Conservation (phyloP, 2,888 invertebrate genomes). For the Drosophila quinaria region DNA sequence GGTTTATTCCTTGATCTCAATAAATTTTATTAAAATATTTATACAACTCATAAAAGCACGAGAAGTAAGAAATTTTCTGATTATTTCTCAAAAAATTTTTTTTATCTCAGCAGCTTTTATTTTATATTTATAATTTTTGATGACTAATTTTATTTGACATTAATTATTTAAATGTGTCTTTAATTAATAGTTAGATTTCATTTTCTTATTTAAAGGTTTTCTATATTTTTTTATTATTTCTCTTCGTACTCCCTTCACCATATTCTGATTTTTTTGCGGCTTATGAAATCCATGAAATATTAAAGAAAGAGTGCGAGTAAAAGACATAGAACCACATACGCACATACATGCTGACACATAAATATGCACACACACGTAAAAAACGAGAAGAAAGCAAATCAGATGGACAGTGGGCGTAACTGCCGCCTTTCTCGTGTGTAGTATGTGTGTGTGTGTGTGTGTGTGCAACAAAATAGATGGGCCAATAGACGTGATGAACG, state of each 20-base stretch:
- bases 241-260: background rate
- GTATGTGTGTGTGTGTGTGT: constrained; percentile 10
- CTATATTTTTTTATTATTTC: background rate
- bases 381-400: constrained; percentile 50
- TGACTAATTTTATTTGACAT: background rate
- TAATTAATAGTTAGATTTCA: background rate
- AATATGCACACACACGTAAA: constrained; percentile 16
- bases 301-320: constrained; percentile 31
- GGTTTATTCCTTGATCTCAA: no score
- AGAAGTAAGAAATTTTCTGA: no score
- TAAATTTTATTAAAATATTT: no score
- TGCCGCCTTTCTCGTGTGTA: constrained; percentile 13
- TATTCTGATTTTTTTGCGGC: constrained; percentile 43
- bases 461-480: constrained; percentile 56
- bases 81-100: no score
- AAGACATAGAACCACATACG: constrained; percentile 27
- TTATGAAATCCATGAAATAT: constrained; percentile 66
- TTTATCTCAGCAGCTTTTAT: no score
- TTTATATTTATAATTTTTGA: no score
- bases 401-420: constrained; percentile 48
- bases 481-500: constrained; percentile 78
- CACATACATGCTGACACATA: constrained; percentile 20
- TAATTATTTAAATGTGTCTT: background rate
- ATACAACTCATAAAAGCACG: no score
- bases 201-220: background rate